Evolutionary conservation across 2,797 vertebrate genomes (phyloP), one percentile per base, ranked within the genome.

Genomic region (Typhlichthys subterraneus): DNA sequence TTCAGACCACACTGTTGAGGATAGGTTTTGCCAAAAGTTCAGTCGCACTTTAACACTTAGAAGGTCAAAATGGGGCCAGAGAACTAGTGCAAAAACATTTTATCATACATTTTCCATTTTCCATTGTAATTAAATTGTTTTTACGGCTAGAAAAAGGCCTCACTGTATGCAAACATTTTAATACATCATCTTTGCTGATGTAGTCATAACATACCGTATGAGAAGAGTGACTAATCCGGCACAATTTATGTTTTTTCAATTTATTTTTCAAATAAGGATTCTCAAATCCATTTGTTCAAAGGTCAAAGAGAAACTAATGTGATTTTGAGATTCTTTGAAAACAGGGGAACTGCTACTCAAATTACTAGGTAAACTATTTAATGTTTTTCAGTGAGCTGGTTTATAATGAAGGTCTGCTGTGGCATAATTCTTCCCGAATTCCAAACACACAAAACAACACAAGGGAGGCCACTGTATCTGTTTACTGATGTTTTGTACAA

Each of bases 251-350:
- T 81, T 83, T 79, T 84, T 84, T 74, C 72, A 76, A 66, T 75
- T 85, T 84, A 80, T 85, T 84, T 85, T 83, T 84, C 56, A 69
- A 77, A 85, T 78, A 67, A 78, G 81, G 79, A 85, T 86, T 82
- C 70, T 76, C 80, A 77, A 47, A 69, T 73, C 1, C 33, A 63
- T 72, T 79, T 63, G 7, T 73, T 75, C 72, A 69, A 51, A 81
- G 82, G 81, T 81, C 83, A 72, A 75, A 86, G 79, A 76, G 73
- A 79, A 81, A 77, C 74, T 63, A 69, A 71, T 73, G 61, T 12
- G 73, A 19, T 63, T 51, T n/a, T n/a, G 75, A 66, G 77, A 17
- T 60, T 56, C 68, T 69, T 13, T 51, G 49, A 17, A 63, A 69
- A 63, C 51, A 61, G 71, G 65, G 42, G 76, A 57, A 0, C 61